Conservation (phyloP, 2,113 vertebrate genomes). For the Carassius auratus region DNA sequence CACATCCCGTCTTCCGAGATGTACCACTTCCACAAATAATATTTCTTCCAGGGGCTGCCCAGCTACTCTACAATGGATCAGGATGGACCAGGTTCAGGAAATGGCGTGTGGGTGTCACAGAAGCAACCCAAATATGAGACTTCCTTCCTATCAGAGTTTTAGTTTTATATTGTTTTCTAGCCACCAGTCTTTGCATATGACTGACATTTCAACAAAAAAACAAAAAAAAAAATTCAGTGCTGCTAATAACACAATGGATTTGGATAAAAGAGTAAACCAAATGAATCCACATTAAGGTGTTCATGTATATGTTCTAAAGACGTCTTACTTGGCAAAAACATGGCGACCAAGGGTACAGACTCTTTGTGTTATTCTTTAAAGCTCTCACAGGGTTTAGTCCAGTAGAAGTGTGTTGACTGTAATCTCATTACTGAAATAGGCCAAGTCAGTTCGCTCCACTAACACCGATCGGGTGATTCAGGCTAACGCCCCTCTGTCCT, state of each 20-base stretch:
- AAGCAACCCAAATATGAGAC: conserved; percentile 65
- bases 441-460: conserved; percentile 49
- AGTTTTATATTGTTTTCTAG: background rate
- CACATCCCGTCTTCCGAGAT: conserved; percentile 42
- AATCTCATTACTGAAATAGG: conserved; percentile 67
- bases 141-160: conserved; percentile 69
- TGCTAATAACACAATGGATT: background rate
- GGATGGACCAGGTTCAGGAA: conserved; percentile 65
- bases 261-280: background rate
- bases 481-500: conserved; percentile 4
- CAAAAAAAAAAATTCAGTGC: background rate
- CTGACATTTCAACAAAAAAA: background rate
- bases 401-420: conserved; percentile 46
- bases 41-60: conserved; percentile 5
- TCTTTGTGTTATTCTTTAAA: conserved; percentile 49
- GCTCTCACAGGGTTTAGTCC: conserved; percentile 11
- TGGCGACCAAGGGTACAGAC: background rate
- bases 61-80: conserved; percentile 67
- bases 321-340: no score
- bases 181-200: background rate
- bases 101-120: conserved; percentile 51
- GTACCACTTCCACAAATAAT: conserved; percentile 36
- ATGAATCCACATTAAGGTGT: background rate
- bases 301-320: background rate
- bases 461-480: conserved; percentile 6